Percentiles rank a stretch among this genome's conserved stretches.
phyloP scores from a whole-genome alignment of 2,888 invertebrate species.

The Agonopterix heracliana region DNA sequence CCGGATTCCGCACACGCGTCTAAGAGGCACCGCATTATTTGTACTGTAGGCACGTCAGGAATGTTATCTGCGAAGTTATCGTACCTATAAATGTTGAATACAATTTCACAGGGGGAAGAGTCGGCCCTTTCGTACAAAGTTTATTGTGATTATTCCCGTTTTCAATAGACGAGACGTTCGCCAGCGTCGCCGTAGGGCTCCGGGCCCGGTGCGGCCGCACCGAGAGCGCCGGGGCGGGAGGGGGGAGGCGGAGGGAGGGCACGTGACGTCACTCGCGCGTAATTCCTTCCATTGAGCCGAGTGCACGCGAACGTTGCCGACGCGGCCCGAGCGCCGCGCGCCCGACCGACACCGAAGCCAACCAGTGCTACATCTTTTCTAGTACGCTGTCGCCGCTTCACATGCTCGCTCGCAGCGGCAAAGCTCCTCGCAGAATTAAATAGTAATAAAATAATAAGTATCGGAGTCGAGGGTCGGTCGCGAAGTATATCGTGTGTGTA shows the following conservation, averaged over 20 bases:
- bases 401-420: constrained; percentile 41
- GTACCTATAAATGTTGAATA: too few species aligned
- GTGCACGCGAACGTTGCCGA: constrained; percentile 45
- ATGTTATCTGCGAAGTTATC: too few species aligned
- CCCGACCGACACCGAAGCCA: constrained; percentile 63
- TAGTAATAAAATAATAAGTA: constrained; percentile 18
- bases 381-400: constrained; percentile 60
- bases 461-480: constrained; percentile 27
- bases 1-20: too few species aligned
- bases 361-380: constrained; percentile 62
- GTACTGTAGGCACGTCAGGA: too few species aligned
- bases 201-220: constrained; percentile 9
- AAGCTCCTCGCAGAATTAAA: constrained; percentile 14
- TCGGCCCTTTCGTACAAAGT: too few species aligned
- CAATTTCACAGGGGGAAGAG: too few species aligned
- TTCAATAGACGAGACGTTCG: too few species aligned
- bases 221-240: neutral
- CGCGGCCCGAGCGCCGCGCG: constrained; percentile 34
- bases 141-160: too few species aligned
- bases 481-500: constrained; percentile 19
- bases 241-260: constrained; percentile 2
- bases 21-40: too few species aligned
- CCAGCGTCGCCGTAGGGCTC: neutral
- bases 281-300: constrained; percentile 58
- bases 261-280: constrained; percentile 60